A percentile compares a stretch with the other conserved stretches of the same genome.
These are phyloP conservation scores for Drosophila arizonae DNA, from an alignment of 1,140 invertebrate species.

Conservation along the genomic window DNA sequence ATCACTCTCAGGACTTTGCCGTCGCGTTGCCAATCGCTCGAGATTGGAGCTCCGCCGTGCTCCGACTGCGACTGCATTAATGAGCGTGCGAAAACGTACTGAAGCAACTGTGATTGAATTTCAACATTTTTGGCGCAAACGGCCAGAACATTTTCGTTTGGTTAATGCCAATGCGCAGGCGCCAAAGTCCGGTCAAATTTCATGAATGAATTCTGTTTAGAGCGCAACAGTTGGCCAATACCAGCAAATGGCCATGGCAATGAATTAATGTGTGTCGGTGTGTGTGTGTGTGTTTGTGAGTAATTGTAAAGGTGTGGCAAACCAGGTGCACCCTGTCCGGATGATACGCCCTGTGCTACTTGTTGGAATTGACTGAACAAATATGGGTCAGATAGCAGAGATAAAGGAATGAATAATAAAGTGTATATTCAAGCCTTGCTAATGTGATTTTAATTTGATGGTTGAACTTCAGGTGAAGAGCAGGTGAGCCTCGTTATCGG, in stretches of 20 bases:
- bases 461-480: too few species aligned
- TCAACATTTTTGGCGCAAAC: conserved; percentile 69
- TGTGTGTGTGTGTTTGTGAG: background rate
- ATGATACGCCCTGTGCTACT: background rate
- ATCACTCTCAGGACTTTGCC: background rate
- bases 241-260: conserved; percentile 36
- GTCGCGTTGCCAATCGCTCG: conserved; percentile 20
- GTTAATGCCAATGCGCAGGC: conserved; percentile 45
- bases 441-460: background rate
- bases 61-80: conserved; percentile 40
- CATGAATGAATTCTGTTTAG: conserved; percentile 62
- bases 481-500: too few species aligned
- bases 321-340: too few species aligned
- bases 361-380: background rate
- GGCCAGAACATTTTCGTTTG: background rate
- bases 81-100: conserved; percentile 68
- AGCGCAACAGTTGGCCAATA: conserved; percentile 64
- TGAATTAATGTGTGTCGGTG: conserved; percentile 15
- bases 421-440: background rate
- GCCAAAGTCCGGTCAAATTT: conserved; percentile 36
- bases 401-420: background rate
- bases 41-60: background rate
- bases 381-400: too few species aligned
- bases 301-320: background rate
- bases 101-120: conserved; percentile 60